Base-by-base conservation (phyloP, 2,888 invertebrate species). In the Molorchus minor region DNA sequence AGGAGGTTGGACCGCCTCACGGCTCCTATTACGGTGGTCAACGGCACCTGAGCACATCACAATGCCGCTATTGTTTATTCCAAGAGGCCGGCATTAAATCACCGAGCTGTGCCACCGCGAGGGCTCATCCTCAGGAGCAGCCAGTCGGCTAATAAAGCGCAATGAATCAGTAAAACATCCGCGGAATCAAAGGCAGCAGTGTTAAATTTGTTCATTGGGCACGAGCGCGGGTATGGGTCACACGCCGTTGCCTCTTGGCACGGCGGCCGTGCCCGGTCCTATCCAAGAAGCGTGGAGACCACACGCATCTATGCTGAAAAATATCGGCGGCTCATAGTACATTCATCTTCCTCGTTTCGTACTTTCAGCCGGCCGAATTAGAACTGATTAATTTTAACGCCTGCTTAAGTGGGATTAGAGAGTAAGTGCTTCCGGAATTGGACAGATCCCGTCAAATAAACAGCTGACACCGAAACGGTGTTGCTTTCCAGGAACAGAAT, bases 121-220 rank as follows among this genome's bases (percentile, higher is more conserved):
- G 51, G 49, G 36, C 44, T 41, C 56, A 56, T 56, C 56, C 49
- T 40, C 52, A 52, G 57, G 21, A 55, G 46, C 56, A 40, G 49
- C 45, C 58, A 44, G 68, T 61, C 68, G 68, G 61, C 70, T 72
- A 75, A 75, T 74, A 75, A 75, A 71, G 75, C 68, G 68, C 72
- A 71, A 75, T 75, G 76, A 74, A 74, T 75, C 73, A 72, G 71
- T 72, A 71, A 74, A 76, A 74, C 70, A 70, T 70, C 68, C 67
- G 64, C 62, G 58, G 71, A 74, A 74, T 74, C 73, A 75, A 75
- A 74, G 71, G 71, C 73, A 70, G 68, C 72, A 70, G 75, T 76
- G 76, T 76, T 76, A 76, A 77, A 76, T 77, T 74, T 75, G 77
- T 75, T 75, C 76, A 73, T 70, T 75, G 75, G 71, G 72, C 74